These are phyloP conservation scores for Rhagoletis zephyria DNA, from an alignment of 1,140 invertebrate species.

Conservation along the genomic window DNA sequence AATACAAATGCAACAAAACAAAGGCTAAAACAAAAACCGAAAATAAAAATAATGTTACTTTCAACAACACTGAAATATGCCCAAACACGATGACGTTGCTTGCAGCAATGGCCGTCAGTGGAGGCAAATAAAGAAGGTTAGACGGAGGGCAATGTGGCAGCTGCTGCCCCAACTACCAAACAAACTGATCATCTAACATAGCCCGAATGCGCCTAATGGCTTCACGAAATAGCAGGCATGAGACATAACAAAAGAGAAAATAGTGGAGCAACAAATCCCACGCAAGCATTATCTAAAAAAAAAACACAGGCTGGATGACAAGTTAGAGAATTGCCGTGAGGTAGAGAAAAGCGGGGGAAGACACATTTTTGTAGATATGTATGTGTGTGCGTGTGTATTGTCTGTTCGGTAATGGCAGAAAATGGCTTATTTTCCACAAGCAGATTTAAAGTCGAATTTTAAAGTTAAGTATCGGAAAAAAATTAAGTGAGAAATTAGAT, in stretches of 20 bases:
- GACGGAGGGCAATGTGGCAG: not conserved
- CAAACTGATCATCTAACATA: not conserved
- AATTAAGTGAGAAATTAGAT: too few relatives aligned
- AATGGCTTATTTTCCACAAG: too few relatives aligned
- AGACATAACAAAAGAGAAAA: not conserved
- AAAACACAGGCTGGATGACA: not conserved
- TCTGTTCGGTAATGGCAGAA: too few relatives aligned
- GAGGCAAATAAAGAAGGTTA: not conserved
- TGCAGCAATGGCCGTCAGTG: not conserved
- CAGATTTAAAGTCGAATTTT: too few relatives aligned
- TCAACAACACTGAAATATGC: not conserved
- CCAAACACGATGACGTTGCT: not conserved
- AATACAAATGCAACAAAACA: not conserved
- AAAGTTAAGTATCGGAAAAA: too few relatives aligned
- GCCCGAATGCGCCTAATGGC: not conserved
- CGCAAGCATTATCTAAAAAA: not conserved
- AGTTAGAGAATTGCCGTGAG: too few relatives aligned
- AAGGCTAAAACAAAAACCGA: not conserved
- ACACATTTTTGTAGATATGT: too few relatives aligned
- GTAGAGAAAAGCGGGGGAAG: too few relatives aligned
- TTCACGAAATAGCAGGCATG: not conserved
- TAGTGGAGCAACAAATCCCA: not conserved
- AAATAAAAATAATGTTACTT: not conserved
- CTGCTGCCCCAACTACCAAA: not conserved
- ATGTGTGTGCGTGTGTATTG: too few relatives aligned